Conservation (phyloP, 2,888 invertebrate species). For the Isoperla grammatica region DNA sequence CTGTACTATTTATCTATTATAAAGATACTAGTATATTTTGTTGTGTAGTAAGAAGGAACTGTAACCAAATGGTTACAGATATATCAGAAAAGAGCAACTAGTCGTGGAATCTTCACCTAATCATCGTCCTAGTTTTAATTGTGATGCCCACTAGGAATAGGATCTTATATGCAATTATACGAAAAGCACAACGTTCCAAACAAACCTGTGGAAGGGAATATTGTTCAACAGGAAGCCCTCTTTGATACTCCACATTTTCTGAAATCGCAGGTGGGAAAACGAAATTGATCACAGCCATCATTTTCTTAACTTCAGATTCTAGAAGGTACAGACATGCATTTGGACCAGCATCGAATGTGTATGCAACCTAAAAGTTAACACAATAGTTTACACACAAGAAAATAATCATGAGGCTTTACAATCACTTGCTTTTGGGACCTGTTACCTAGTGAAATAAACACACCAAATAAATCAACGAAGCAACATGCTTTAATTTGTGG, state of each 20-base stretch:
- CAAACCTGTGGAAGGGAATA: constrained; percentile 38
- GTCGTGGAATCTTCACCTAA: too few species aligned
- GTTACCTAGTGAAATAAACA: background rate
- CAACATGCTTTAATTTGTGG: background rate
- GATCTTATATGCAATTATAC: too few species aligned
- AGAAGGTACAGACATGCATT: constrained; percentile 88
- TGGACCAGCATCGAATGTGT: constrained; percentile 98
- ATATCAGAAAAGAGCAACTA: too few species aligned
- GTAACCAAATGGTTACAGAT: too few species aligned
- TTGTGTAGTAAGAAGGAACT: too few species aligned
- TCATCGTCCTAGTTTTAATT: too few species aligned
- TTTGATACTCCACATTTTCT: constrained; percentile 47
- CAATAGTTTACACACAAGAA: background rate
- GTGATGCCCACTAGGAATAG: too few species aligned
- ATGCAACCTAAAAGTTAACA: constrained; percentile 69
- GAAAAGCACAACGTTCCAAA: too few species aligned
- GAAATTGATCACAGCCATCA: constrained; percentile 61
- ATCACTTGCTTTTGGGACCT: too few species aligned
- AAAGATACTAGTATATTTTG: too few species aligned
- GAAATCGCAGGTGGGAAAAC: constrained; percentile 57
- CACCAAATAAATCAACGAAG: background rate
- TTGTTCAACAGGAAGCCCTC: constrained; percentile 49
- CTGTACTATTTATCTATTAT: too few species aligned
- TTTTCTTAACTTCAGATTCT: constrained; percentile 64
- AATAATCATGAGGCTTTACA: background rate